Evolutionary conservation across 2,113 vertebrate genomes (phyloP).

Genomic region (Oreochromis tanganicae): DNA sequence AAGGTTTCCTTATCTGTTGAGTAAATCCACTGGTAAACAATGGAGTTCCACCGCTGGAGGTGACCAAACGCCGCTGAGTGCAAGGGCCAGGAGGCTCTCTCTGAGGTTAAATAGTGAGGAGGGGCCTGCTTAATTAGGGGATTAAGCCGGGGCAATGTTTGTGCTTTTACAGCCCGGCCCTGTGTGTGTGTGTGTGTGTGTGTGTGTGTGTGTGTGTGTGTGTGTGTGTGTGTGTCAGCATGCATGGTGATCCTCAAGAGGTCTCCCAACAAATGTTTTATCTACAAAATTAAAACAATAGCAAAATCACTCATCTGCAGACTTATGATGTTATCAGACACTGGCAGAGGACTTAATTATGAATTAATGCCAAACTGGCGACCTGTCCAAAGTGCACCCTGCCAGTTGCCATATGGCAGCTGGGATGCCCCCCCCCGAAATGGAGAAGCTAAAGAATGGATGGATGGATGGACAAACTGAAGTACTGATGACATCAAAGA

Average conservation of each 20-base stretch:
- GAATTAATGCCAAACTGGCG: neutral
- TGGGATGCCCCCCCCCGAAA: neutral
- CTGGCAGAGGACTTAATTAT: neutral
- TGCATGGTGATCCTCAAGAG: neutral
- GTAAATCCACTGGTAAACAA: constrained; percentile 74
- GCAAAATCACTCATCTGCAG: neutral
- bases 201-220: neutral
- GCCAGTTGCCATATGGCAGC: neutral
- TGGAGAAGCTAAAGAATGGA: neutral
- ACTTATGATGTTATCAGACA: neutral
- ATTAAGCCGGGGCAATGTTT: constrained; percentile 67
- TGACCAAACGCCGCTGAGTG: constrained; percentile 66
- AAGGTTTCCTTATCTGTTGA: constrained; percentile 64
- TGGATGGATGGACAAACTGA: neutral
- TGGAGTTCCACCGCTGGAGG: constrained; percentile 69
- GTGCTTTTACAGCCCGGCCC: constrained; percentile 72
- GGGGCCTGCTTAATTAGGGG: constrained; percentile 74
- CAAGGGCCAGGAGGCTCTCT: constrained; percentile 56
- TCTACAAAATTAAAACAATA: neutral
- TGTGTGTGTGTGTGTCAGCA: neutral
- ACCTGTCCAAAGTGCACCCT: neutral
- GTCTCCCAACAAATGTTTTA: neutral
- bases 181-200: constrained; percentile 30
- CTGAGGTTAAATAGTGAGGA: constrained; percentile 64
- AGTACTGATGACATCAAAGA: neutral